These are phyloP conservation scores for Melanophora roralis DNA, from an alignment of 2,888 invertebrate genomes.

Conservation along the genomic window DNA sequence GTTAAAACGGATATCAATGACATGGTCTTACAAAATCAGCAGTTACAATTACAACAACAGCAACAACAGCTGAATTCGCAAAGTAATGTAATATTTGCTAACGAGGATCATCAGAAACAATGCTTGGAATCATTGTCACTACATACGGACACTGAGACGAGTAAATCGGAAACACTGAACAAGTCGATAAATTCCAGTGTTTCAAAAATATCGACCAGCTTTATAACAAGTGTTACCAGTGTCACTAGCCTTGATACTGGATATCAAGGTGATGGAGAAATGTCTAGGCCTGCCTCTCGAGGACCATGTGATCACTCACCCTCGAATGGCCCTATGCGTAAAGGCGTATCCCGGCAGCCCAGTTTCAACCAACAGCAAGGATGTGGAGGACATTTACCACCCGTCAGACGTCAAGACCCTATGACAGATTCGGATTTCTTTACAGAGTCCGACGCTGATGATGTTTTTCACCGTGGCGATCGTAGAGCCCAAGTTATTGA, in stretches of 20 bases:
- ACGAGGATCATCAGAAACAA: constrained; percentile 59
- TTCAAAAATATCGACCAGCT: constrained; percentile 85
- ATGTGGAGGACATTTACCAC: constrained; percentile 77
- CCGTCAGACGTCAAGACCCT: constrained; percentile 85
- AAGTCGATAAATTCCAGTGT: constrained; percentile 79
- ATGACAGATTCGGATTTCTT: constrained; percentile 96
- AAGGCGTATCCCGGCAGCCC: constrained; percentile 77
- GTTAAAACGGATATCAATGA: constrained; percentile 81
- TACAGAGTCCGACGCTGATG: constrained; percentile 93
- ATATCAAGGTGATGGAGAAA: constrained; percentile 94
- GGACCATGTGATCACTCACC: constrained; percentile 86
- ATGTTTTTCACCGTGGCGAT: constrained; percentile 83
- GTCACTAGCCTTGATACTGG: constrained; percentile 95
- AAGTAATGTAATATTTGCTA: constrained; percentile 15
- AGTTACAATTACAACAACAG: constrained; percentile 57
- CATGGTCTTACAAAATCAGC: constrained; percentile 76
- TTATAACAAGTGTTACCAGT: constrained; percentile 92
- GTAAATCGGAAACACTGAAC: constrained; percentile 79
- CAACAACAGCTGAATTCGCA: constrained; percentile 55
- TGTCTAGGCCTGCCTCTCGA: constrained; percentile 90
- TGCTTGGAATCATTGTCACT: constrained; percentile 61
- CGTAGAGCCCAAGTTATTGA: constrained; percentile 90
- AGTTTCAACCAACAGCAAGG: constrained; percentile 73
- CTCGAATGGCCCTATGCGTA: constrained; percentile 78
- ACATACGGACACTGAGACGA: constrained; percentile 67